These are phyloP conservation scores for Lerista edwardsae DNA, from an alignment of 2,797 vertebrate genomes.

Conservation along the genomic window DNA sequence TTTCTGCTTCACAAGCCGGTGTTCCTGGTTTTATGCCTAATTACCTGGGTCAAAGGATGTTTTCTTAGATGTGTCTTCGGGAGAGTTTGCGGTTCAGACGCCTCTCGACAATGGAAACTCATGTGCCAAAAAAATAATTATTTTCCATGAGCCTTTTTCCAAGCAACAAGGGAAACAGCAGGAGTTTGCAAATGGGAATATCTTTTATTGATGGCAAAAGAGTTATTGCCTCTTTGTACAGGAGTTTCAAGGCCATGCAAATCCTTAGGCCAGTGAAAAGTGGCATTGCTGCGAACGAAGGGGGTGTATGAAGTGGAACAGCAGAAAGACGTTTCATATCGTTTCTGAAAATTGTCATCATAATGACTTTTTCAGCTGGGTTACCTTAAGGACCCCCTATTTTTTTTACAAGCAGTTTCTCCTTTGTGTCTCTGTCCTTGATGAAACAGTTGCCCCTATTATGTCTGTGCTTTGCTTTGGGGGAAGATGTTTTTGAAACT, in stretches of 20 bases:
- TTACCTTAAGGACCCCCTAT: too few relatives aligned
- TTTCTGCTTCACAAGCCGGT: constrained; percentile 48
- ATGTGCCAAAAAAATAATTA: constrained; percentile 71
- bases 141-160: constrained; percentile 62
- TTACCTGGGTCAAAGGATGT: constrained; percentile 68
- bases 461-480: too few relatives aligned
- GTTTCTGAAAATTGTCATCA: not conserved
- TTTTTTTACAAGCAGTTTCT: too few relatives aligned
- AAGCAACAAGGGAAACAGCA: constrained; percentile 49
- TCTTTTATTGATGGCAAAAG: constrained; percentile 61
- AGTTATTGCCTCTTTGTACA: constrained; percentile 59
- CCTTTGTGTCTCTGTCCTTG: too few relatives aligned
- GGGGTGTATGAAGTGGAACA: constrained; percentile 23
- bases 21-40: constrained; percentile 58
- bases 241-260: constrained; percentile 60
- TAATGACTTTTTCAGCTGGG: not conserved
- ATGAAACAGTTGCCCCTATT: too few relatives aligned
- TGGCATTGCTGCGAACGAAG: constrained; percentile 34
- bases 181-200: constrained; percentile 58
- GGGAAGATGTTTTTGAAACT: too few relatives aligned
- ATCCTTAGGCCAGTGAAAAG: constrained; percentile 50
- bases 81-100: constrained; percentile 60
- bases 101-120: constrained; percentile 68
- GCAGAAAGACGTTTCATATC: not conserved
- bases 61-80: constrained; percentile 62